Base-by-base conservation (phyloP, 2,888 invertebrate species). In the Athripsodes cinereus region DNA sequence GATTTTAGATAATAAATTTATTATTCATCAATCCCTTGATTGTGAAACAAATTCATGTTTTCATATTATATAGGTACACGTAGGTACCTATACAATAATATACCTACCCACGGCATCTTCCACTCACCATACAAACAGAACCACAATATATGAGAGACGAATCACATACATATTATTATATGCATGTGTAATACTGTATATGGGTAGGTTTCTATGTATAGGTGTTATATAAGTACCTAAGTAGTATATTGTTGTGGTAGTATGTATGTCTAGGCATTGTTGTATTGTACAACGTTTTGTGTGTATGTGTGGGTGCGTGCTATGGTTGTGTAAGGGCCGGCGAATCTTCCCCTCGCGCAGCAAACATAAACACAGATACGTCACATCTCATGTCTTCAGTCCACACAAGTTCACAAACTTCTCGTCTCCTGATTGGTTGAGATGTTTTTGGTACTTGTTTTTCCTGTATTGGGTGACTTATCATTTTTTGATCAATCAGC, bases 361-460 rank as follows among this genome's bases (percentile, higher is more conserved):
- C 57, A 57, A 57, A 57, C 52, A 35, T 52, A 31, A 52, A 52
- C 46, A 46, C 16, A 34, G 22, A 20, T 26, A 52, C 57, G 47
- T 57, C 57, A 52, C 52, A 57, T 21, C 40, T 20, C n/a, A 22
- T 22, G n/a, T 31, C 16, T 11, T 2, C 19, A 22, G 26, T n/a
- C n/a, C n/a, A n/a, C n/a, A n/a, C n/a, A n/a, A n/a, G n/a, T n/a
- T n/a, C n/a, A n/a, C n/a, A n/a, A n/a, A n/a, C n/a, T 40, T 13
- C 40, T 16, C 40, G n/a, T 40, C 52, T 13, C 44, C 40, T 52
- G 46, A 52, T 52, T 52, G 52, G 57, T 22, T 5, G 52, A 46
- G 47, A 21, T 16, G 21, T 22, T 26, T 46, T 21, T 49, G 40
- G 40, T 40, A 40, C 40, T 40, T 13, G 40, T 40, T 40, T 13